A percentile compares a stretch with the other conserved stretches of the same genome.
These are phyloP conservation scores for Spinibarbus caldwelli DNA, from an alignment of 2,797 vertebrate genomes.

Conservation along the genomic window DNA sequence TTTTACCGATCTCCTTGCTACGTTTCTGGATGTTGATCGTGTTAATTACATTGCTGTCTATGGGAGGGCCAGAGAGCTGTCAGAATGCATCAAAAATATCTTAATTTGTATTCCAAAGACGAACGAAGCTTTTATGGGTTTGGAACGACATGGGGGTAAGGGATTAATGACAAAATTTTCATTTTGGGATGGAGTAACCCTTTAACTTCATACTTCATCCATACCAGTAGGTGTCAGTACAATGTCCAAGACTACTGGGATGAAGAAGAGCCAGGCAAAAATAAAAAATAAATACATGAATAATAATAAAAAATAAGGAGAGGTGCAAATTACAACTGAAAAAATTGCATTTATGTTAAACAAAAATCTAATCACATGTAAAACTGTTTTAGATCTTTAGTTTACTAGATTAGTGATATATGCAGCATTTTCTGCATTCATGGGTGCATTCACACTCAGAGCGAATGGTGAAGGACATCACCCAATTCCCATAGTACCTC, in stretches of 20 bases:
- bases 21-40: too few species aligned
- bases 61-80: too few species aligned
- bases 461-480: conserved; percentile 5
- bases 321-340: neutral
- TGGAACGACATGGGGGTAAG: too few species aligned
- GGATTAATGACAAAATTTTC: too few species aligned
- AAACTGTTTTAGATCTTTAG: neutral
- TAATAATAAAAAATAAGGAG: neutral
- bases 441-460: neutral
- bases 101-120: too few species aligned
- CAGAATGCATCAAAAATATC: too few species aligned
- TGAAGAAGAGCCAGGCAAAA: neutral
- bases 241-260: neutral
- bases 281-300: neutral
- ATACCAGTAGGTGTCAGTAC: neutral
- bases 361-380: neutral
- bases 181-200: too few species aligned
- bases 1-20: too few species aligned
- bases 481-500: neutral
- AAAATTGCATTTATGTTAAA: too few species aligned
- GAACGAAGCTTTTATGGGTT: too few species aligned
- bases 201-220: neutral
- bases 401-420: neutral
- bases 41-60: too few species aligned
- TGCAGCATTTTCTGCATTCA: neutral